Percentiles rank a stretch among this genome's conserved stretches.
phyloP scores from a whole-genome alignment of 2,888 invertebrate species.

The Hypselothyrea guttata region DNA sequence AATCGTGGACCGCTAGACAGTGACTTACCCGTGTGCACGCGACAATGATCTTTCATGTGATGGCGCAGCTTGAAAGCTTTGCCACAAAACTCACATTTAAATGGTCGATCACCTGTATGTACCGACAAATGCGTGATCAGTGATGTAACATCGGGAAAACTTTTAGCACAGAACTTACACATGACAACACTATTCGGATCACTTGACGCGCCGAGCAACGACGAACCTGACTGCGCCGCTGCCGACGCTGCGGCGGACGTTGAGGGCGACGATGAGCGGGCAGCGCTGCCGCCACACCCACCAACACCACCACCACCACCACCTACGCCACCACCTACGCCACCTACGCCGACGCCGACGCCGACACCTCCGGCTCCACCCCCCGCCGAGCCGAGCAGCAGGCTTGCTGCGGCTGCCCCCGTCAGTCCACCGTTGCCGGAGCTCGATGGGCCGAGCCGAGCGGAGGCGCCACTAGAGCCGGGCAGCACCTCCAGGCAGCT shows the following conservation, averaged over 20 bases:
- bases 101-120: conserved; percentile 94
- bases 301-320: conserved; percentile 51
- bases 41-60: conserved; percentile 97
- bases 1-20: conserved; percentile 4
- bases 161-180: conserved; percentile 96
- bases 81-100: conserved; percentile 96
- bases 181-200: conserved; percentile 91
- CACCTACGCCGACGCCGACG: too few relatives aligned
- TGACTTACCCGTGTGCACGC: conserved; percentile 91
- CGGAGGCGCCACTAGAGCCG: conserved; percentile 54
- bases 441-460: conserved; percentile 81
- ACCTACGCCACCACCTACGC: conserved; percentile 79
- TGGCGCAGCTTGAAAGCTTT: conserved; percentile 96
- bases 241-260: conserved; percentile 72
- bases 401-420: conserved; percentile 63
- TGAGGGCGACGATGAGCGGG: conserved; percentile 76
- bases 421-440: conserved; percentile 61
- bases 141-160: conserved; percentile 94
- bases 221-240: conserved; percentile 75
- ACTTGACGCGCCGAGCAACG: conserved; percentile 79
- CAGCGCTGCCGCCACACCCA: conserved; percentile 51
- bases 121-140: conserved; percentile 93
- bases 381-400: conserved; percentile 51
- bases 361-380: conserved; percentile 71
- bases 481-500: conserved; percentile 67